Percentiles rank a stretch among this genome's conserved stretches.
phyloP scores from a whole-genome alignment of 2,888 invertebrate species.

The Aspidiotus rigidus region DNA sequence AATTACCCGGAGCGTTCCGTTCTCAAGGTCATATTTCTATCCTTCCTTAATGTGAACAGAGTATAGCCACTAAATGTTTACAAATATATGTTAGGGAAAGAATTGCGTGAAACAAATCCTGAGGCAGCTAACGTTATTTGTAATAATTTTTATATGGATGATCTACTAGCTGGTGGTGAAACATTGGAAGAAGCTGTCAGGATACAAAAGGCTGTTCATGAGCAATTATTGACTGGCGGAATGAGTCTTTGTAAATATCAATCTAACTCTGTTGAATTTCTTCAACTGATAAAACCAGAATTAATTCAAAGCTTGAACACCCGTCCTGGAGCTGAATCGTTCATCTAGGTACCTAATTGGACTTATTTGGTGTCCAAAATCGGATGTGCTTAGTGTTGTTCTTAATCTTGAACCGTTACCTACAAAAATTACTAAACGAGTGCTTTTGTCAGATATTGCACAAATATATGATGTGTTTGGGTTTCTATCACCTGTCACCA shows the following conservation, averaged over 20 bases:
- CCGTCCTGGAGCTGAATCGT: background rate
- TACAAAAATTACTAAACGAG: constrained; percentile 34
- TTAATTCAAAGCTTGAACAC: background rate
- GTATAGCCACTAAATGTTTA: constrained; percentile 39
- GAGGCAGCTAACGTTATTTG: constrained; percentile 33
- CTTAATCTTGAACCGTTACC: background rate
- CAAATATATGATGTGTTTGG: constrained; percentile 39
- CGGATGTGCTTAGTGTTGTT: constrained; percentile 23
- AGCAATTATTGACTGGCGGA: constrained; percentile 26
- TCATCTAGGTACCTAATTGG: constrained; percentile 12
- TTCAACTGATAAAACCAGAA: constrained; percentile 16
- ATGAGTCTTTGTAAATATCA: constrained; percentile 38
- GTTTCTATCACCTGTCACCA: constrained; percentile 37
- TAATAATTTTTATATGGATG: constrained; percentile 41
- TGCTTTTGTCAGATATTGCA: constrained; percentile 36
- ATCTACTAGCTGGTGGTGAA: constrained; percentile 38
- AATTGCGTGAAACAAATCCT: constrained; percentile 34
- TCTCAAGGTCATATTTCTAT: no score
- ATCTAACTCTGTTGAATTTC: constrained; percentile 34
- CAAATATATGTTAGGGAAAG: constrained; percentile 38
- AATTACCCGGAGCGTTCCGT: no score
- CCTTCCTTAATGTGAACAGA: no score
- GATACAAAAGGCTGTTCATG: constrained; percentile 34
- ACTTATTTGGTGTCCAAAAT: constrained; percentile 34
- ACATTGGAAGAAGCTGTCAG: constrained; percentile 35